Evolutionary conservation across 1,140 invertebrate genomes (phyloP).

Genomic region (Hylaeus volcanicus): DNA sequence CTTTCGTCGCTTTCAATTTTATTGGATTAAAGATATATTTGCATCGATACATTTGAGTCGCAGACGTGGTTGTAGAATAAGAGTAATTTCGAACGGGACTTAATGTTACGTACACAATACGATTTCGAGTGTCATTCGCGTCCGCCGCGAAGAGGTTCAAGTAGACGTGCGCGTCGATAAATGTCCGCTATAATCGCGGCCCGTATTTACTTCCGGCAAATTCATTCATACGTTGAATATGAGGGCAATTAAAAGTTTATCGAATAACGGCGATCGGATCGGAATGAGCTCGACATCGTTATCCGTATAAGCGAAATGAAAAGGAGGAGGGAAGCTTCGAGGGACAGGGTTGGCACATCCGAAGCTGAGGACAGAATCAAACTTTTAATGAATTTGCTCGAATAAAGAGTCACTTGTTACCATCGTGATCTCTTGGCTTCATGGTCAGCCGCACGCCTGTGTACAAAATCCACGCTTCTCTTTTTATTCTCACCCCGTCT

Average conservation of each 20-base stretch:
- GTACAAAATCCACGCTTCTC: conserved; percentile 21
- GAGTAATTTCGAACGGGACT: neutral
- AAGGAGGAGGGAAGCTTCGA: neutral
- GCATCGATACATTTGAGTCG: too few species aligned
- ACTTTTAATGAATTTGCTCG: conserved; percentile 63
- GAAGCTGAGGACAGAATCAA: conserved; percentile 35
- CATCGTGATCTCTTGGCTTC: conserved; percentile 23
- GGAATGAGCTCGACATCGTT: conserved; percentile 41
- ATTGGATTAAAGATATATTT: too few species aligned
- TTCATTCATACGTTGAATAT: conserved; percentile 7
- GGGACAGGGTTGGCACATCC: conserved; percentile 5
- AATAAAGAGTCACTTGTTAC: conserved; percentile 7
- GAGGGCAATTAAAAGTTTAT: conserved; percentile 62
- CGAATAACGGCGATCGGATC: conserved; percentile 31
- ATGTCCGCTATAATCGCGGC: conserved; percentile 2
- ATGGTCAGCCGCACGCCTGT: neutral
- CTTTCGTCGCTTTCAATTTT: too few species aligned
- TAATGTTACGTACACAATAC: neutral
- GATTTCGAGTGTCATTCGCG: conserved; percentile 1
- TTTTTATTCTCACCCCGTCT: too few species aligned
- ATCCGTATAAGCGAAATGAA: conserved; percentile 34
- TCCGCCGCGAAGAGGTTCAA: neutral
- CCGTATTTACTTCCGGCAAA: neutral
- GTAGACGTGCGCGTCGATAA: neutral
- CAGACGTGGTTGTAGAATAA: too few species aligned